A percentile compares a stretch with the other conserved stretches of the same genome.
Evolutionary conservation across 2,888 invertebrate species (phyloP).

Genomic region (Drosophila mettleri): DNA sequence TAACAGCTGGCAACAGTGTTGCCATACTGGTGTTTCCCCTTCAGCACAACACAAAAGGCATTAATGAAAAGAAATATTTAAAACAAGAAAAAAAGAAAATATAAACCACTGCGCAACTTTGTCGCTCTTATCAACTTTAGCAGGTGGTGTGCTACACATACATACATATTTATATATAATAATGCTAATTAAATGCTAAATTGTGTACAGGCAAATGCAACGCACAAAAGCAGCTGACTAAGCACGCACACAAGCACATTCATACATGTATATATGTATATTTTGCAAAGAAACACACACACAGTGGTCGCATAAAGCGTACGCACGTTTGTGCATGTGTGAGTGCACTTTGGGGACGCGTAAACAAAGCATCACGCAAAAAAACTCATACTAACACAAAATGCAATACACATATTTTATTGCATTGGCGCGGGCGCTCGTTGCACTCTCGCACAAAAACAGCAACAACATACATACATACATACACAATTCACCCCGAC

Average conservation of each 20-base stretch:
- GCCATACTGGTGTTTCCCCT: slow-evolving; percentile 29
- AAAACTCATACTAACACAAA: slow-evolving; percentile 17
- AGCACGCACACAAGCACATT: neutral
- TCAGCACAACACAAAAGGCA: slow-evolving; percentile 12
- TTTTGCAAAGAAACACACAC: slow-evolving; percentile 12
- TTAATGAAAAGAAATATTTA: slow-evolving; percentile 3
- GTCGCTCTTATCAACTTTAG: slow-evolving; percentile 49
- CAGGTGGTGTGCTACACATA: slow-evolving; percentile 26
- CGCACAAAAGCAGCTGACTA: slow-evolving; percentile 44
- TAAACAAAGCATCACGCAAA: slow-evolving; percentile 55
- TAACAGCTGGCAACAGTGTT: slow-evolving; percentile 40
- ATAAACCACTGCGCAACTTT: slow-evolving; percentile 13
- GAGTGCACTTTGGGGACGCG: slow-evolving; percentile 43
- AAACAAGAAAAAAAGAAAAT: slow-evolving; percentile 19
- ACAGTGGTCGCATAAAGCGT: neutral
- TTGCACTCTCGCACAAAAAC: slow-evolving; percentile 53
- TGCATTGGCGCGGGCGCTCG: slow-evolving; percentile 61
- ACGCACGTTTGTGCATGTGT: slow-evolving; percentile 10
- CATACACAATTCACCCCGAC: slow-evolving; percentile 43
- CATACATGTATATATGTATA: slow-evolving; percentile 3
- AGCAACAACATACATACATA: slow-evolving; percentile 31
- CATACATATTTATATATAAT: neutral
- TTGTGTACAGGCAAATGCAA: slow-evolving; percentile 27
- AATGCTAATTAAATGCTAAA: slow-evolving; percentile 57
- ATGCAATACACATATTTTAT: slow-evolving; percentile 24